Conservation (phyloP, 2,888 invertebrate species). For the Stenchaetothrips biformis region DNA sequence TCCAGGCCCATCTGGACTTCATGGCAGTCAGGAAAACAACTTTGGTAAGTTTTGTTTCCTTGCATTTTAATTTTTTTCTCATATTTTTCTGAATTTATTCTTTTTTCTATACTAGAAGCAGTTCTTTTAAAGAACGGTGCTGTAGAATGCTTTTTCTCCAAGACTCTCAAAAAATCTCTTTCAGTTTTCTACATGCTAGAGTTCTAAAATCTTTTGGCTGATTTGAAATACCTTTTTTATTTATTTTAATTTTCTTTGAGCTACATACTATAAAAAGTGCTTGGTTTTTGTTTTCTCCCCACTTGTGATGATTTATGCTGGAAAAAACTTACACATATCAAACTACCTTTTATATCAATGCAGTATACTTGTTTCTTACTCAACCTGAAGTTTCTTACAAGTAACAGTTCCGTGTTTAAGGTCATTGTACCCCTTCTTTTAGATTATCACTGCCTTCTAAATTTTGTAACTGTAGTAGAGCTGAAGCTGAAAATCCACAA, state of each 20-base stretch:
- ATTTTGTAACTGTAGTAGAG: background rate
- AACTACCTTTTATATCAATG: background rate
- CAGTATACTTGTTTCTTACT: too few species aligned
- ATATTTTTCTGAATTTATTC: background rate
- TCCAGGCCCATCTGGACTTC: constrained; percentile 82
- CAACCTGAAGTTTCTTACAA: too few species aligned
- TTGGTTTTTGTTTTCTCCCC: background rate
- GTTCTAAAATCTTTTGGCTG: background rate
- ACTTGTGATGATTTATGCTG: background rate
- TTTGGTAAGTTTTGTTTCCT: constrained; percentile 53
- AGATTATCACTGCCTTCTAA: background rate
- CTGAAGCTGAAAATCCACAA: background rate
- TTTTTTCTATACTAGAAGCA: background rate
- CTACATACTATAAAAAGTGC: background rate
- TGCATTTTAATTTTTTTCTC: background rate
- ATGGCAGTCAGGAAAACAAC: constrained; percentile 64
- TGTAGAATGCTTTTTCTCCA: too few species aligned
- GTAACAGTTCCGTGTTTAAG: too few species aligned
- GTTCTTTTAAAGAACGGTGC: background rate
- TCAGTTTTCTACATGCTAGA: background rate
- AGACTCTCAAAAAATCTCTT: background rate
- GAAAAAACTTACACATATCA: background rate
- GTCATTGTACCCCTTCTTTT: too few species aligned
- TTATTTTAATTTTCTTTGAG: background rate
- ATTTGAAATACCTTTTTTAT: background rate